These are phyloP conservation scores for Drosophila nigricruria DNA, from an alignment of 2,888 invertebrate genomes.

Conservation along the genomic window DNA sequence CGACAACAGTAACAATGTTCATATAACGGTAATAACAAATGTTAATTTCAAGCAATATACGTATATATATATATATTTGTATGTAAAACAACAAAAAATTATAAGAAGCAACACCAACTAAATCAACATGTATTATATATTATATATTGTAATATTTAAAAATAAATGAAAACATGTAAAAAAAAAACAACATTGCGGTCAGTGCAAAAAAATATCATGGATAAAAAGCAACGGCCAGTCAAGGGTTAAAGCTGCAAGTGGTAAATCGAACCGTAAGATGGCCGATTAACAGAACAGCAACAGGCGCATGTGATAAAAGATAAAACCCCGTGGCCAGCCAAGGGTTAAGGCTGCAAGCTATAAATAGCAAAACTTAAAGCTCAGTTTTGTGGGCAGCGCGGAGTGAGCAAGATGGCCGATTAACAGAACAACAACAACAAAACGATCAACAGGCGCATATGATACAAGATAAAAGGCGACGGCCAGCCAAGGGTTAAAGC, in stretches of 20 bases:
- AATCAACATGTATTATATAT: slow-evolving; percentile 73
- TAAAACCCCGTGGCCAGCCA: too few relatives aligned
- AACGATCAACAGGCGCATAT: neutral
- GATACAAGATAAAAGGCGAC: neutral
- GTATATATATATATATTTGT: slow-evolving; percentile 12
- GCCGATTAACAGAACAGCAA: too few relatives aligned
- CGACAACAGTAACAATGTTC: slow-evolving; percentile 20
- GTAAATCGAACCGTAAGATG: too few relatives aligned
- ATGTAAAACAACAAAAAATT: slow-evolving; percentile 30
- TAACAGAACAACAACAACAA: neutral
- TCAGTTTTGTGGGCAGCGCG: neutral
- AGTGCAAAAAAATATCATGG: neutral
- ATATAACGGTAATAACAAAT: slow-evolving; percentile 36
- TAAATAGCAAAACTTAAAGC: slow-evolving; percentile 1
- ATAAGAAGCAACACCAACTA: slow-evolving; percentile 42
- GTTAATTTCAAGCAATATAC: slow-evolving; percentile 48
- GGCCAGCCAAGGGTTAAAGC: neutral
- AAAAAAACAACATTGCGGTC: neutral
- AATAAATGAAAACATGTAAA: slow-evolving; percentile 40
- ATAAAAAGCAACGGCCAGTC: neutral
- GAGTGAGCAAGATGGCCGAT: neutral
- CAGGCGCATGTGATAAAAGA: too few relatives aligned
- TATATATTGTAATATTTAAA: slow-evolving; percentile 62
- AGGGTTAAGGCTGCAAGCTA: neutral
- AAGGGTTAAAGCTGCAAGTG: neutral